A percentile compares a stretch with the other conserved stretches of the same genome.
phyloP scores from a whole-genome alignment of 2,113 vertebrate genomes.

The Poeciliopsis turrubarensis region DNA sequence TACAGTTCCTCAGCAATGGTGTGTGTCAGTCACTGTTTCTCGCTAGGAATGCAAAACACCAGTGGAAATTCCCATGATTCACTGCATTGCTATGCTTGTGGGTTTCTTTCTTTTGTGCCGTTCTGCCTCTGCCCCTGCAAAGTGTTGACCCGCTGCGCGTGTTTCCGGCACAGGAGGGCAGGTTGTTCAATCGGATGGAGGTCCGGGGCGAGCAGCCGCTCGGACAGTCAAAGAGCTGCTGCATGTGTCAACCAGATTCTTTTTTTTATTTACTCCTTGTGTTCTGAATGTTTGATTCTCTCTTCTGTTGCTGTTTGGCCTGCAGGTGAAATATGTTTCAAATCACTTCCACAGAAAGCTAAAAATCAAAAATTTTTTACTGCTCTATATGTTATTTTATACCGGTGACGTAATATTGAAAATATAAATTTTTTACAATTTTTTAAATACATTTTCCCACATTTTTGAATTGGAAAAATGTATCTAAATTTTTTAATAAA shows the following conservation, averaged over 20 bases:
- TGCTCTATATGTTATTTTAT: no score
- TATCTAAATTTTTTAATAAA: no score
- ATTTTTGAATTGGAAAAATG: no score
- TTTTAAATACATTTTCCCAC: no score
- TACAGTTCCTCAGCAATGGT: neutral
- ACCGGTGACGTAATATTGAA: no score
- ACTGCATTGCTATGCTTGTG: constrained; percentile 15
- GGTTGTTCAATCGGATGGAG: constrained; percentile 17
- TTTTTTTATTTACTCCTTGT: constrained; percentile 55
- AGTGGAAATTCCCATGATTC: constrained; percentile 28
- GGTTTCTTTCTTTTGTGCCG: constrained; percentile 24
- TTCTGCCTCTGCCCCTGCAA: constrained; percentile 34
- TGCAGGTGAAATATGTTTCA: no score
- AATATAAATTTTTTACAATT: no score
- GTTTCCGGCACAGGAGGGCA: constrained; percentile 39
- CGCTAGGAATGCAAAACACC: constrained; percentile 21
- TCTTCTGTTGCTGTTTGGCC: no score
- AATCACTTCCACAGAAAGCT: no score
- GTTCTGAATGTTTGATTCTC: constrained; percentile 27
- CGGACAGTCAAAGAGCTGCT: neutral
- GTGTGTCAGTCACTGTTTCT: neutral
- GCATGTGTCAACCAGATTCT: neutral
- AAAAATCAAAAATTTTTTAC: no score
- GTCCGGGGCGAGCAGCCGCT: constrained; percentile 28
- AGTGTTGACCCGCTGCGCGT: constrained; percentile 23